phyloP scores from a whole-genome alignment of 2,797 vertebrate species.

The Chrosomus eos region DNA sequence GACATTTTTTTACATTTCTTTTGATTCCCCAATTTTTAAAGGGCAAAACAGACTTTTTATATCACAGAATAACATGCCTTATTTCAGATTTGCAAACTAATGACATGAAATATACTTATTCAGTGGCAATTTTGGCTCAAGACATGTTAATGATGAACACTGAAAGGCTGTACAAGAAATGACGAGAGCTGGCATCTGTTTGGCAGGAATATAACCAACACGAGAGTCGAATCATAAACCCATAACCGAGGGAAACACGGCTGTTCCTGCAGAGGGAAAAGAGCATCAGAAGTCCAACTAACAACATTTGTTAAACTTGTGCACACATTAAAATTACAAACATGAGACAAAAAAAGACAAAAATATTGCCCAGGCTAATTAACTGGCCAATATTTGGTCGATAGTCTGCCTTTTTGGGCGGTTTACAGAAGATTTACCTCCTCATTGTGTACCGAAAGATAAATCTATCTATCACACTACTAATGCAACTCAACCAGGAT shows the following conservation, averaged over 20 bases:
- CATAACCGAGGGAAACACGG: constrained; percentile 79
- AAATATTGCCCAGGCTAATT: too few relatives aligned
- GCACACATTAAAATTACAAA: not conserved
- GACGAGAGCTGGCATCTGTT: constrained; percentile 1
- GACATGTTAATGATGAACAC: not conserved
- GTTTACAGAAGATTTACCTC: not conserved
- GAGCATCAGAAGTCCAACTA: constrained; percentile 12
- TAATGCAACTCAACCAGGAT: too few relatives aligned
- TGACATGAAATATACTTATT: not conserved
- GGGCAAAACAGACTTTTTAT: not conserved
- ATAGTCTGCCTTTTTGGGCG: not conserved
- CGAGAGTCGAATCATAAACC: constrained; percentile 70
- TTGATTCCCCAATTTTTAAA: not conserved
- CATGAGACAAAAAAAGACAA: not conserved
- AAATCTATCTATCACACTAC: not conserved
- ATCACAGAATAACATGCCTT: not conserved
- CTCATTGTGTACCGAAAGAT: not conserved
- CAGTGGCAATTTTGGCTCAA: not conserved
- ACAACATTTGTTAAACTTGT: not conserved
- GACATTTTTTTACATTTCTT: not conserved
- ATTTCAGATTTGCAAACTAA: not conserved
- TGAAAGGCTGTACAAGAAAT: constrained; percentile 5
- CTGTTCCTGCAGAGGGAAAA: constrained; percentile 69
- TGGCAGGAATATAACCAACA: constrained; percentile 29
- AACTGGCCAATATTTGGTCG: not conserved